Evolutionary conservation across 2,113 vertebrate species (phyloP).

Genomic region (Mesocricetus auratus): DNA sequence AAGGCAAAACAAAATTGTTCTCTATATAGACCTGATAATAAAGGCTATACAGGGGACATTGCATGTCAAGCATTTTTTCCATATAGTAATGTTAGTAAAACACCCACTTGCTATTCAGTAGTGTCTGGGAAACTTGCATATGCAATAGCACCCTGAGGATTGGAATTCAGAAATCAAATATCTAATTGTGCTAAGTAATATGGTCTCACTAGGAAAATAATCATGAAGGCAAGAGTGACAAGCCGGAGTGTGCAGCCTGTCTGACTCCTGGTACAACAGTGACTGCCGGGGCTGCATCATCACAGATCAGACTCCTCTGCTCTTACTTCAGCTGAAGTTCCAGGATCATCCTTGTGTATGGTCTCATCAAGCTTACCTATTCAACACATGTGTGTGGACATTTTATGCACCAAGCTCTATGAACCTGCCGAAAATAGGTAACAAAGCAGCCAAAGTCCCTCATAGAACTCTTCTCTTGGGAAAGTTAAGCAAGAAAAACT

Average conservation of each 20-base stretch:
- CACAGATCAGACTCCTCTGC: neutral
- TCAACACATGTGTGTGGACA: neutral
- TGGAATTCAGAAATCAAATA: conserved; percentile 64
- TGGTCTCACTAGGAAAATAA: neutral
- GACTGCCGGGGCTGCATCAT: neutral
- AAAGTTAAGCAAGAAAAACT: neutral
- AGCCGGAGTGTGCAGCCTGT: neutral
- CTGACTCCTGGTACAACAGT: neutral
- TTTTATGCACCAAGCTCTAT: neutral
- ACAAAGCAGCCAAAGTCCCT: neutral
- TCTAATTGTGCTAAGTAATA: neutral
- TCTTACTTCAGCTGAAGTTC: neutral
- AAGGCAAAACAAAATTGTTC: conserved; percentile 6
- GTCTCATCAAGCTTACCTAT: neutral
- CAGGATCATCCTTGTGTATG: neutral
- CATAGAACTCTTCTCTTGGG: neutral
- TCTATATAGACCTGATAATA: neutral
- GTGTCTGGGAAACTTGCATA: neutral
- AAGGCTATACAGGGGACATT: neutral
- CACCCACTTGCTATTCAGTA: neutral
- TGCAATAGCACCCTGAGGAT: neutral
- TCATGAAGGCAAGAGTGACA: neutral
- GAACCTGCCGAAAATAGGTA: neutral
- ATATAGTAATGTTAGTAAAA: conserved; percentile 40
- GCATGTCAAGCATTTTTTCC: neutral